Base-by-base conservation (phyloP, 2,888 invertebrate species). In the Machimus rusticus region DNA sequence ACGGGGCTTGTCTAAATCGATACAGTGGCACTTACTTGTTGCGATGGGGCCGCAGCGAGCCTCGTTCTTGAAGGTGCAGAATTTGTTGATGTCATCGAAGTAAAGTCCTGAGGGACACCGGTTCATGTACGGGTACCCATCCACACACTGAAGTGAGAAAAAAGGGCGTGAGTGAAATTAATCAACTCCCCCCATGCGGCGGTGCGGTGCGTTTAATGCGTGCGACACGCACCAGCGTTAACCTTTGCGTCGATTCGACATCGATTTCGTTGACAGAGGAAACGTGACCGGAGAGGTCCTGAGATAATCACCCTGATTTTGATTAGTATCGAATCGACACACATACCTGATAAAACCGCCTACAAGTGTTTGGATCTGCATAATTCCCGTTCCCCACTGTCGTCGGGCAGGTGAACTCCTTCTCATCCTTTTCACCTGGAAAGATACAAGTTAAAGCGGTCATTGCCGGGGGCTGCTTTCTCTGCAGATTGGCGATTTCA, bases 51-150 rank as follows among this genome's bases (percentile, higher is more conserved):
- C 98, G 92, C 98, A 98, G 91, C 96, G 94, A 39, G 98, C 98
- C 93, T 98, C 97, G 87, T 94, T 95, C 93, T 97, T 97, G 93
- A 98, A 98, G 2, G 97, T 98, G 92, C 98, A 98, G 91, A 94
- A 96, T 93, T 98, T 98, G 93, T 95, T 96, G 90, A 97, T 95
- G 91, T 98, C 98, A 92, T 98, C 98, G 91, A 98, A 98, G 92
- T 96, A 97, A 82, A 98, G 94, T 87, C 97, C 97, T 2, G 98
- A 97, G 14, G 98, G 98, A 92, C 98, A 98, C 91, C 97, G 95
- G 93, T 97, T 97, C 90, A 96, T 90, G 92, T 98, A 98, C 1
- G 98, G 97, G 91, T 94, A 97, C 88, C 97, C 97, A 93, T 98
- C 97, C 86, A 98, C 98, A 92, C 98, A 98, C 97, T 98, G 87